Evolutionary conservation across 2,113 vertebrate species (phyloP).

Genomic region (Hymenochirus boettgeri): DNA sequence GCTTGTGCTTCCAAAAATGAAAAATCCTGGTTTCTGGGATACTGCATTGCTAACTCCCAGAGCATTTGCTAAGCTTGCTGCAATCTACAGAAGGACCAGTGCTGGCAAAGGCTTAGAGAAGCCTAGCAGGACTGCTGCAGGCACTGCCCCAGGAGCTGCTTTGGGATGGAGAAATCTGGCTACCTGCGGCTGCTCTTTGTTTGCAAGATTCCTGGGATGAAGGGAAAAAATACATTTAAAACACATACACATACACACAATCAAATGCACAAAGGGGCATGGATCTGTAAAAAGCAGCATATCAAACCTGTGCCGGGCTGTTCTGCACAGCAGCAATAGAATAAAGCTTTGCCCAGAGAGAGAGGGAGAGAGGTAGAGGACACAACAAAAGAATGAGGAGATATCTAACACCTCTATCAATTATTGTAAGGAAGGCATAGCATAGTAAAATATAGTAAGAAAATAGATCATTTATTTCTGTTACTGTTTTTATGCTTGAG

Average conservation of each 20-base stretch:
- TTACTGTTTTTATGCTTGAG: too few relatives aligned
- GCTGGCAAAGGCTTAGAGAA: slow-evolving; percentile 58
- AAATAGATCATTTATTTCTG: too few relatives aligned
- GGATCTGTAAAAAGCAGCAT: slow-evolving; percentile 73
- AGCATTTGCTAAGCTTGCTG: slow-evolving; percentile 22
- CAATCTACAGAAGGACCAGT: slow-evolving; percentile 40
- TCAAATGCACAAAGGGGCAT: slow-evolving; percentile 73
- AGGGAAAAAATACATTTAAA: slow-evolving; percentile 24
- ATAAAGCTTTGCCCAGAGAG: slow-evolving; percentile 79
- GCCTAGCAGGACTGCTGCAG: slow-evolving; percentile 64
- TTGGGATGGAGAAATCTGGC: slow-evolving; percentile 58
- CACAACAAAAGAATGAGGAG: too few relatives aligned
- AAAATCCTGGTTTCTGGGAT: slow-evolving; percentile 35
- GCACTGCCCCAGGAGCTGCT: slow-evolving; percentile 64
- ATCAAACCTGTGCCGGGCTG: slow-evolving; percentile 79
- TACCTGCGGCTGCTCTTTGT: slow-evolving; percentile 64
- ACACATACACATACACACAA: slow-evolving; percentile 53
- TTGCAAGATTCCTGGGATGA: slow-evolving; percentile 63
- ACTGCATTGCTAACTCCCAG: slow-evolving; percentile 18
- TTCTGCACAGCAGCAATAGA: slow-evolving; percentile 73
- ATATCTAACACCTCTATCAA: slow-evolving; percentile 67
- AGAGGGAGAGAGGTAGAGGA: slow-evolving; percentile 52
- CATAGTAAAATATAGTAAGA: too few relatives aligned
- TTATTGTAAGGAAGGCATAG: too few relatives aligned
- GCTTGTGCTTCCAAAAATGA: slow-evolving; percentile 16